Evolutionary conservation across 1,140 invertebrate genomes (phyloP).

Genomic region (Drosophila ficusphila): DNA sequence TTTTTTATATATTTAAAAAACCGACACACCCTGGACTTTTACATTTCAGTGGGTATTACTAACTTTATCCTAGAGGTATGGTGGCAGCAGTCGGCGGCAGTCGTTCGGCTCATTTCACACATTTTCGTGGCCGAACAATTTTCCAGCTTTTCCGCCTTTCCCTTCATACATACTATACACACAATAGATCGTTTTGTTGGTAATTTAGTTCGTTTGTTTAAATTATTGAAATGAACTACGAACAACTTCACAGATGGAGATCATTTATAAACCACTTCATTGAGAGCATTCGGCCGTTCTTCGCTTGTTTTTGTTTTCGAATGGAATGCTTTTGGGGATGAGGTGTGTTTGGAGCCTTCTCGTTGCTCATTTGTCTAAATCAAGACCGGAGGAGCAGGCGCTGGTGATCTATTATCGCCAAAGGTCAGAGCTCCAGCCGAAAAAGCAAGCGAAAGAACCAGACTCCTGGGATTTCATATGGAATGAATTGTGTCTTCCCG

Average conservation of each 20-base stretch:
- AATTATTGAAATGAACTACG: slow-evolving; percentile 65
- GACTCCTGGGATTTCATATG: not conserved
- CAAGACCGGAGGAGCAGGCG: slow-evolving; percentile 29
- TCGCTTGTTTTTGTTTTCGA: not conserved
- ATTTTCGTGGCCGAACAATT: slow-evolving; percentile 27
- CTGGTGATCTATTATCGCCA: slow-evolving; percentile 53
- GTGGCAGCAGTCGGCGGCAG: slow-evolving; percentile 6
- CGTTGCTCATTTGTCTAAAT: slow-evolving; percentile 66
- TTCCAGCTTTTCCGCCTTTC: slow-evolving; percentile 19
- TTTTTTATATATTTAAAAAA: not conserved
- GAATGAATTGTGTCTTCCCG: slow-evolving; percentile 7
- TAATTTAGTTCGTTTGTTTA: slow-evolving; percentile 62
- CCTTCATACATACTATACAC: slow-evolving; percentile 3
- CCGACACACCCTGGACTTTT: not conserved
- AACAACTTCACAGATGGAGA: slow-evolving; percentile 53
- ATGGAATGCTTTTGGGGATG: not conserved
- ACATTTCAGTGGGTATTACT: not conserved
- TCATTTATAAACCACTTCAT: slow-evolving; percentile 77
- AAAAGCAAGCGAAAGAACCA: too few species aligned
- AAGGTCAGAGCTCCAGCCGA: slow-evolving; percentile 27
- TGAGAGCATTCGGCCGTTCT: slow-evolving; percentile 16
- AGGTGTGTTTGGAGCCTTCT: slow-evolving; percentile 6
- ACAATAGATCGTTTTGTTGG: slow-evolving; percentile 29
- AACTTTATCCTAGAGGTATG: slow-evolving; percentile 10
- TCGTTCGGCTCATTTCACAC: slow-evolving; percentile 64